These are phyloP conservation scores for Zaprionus lachaisei DNA, from an alignment of 1,140 invertebrate genomes.

Conservation along the genomic window DNA sequence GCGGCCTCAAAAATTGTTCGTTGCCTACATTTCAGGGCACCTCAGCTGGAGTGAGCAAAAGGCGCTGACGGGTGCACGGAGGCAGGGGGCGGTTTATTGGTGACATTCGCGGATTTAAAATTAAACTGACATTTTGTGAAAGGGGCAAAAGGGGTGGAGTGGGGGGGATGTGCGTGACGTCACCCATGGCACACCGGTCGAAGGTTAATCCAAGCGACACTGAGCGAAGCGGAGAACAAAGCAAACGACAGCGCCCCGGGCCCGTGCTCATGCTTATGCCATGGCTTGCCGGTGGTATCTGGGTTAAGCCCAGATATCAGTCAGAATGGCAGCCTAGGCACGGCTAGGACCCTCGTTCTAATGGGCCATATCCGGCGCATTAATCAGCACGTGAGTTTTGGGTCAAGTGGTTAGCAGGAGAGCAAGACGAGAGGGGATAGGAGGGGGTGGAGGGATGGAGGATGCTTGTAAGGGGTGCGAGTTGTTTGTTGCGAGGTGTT, in stretches of 20 bases:
- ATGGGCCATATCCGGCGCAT: constrained; percentile 36
- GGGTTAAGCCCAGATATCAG: constrained; percentile 43
- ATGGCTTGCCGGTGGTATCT: constrained; percentile 17
- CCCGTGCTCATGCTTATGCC: background rate
- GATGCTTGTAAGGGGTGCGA: background rate
- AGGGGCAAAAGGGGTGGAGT: background rate
- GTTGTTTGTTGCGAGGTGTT: constrained; percentile 4
- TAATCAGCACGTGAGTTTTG: constrained; percentile 43
- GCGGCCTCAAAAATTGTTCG: constrained; percentile 21
- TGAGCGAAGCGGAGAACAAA: constrained; percentile 6
- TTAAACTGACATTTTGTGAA: constrained; percentile 44
- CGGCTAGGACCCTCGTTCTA: constrained; percentile 5
- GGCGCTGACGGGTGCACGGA: background rate
- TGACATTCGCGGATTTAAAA: constrained; percentile 36
- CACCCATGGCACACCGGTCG: constrained; percentile 23
- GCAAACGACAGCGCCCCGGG: background rate
- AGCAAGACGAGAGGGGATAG: background rate
- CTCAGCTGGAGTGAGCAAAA: background rate
- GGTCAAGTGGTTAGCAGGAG: constrained; percentile 27
- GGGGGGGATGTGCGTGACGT: constrained; percentile 35
- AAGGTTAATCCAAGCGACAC: constrained; percentile 39
- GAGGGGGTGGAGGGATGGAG: background rate
- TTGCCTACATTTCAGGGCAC: constrained; percentile 54
- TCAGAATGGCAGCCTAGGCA: background rate
- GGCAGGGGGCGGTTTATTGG: constrained; percentile 22